Percentiles rank a stretch among this genome's conserved stretches.
These are phyloP conservation scores for Yponomeuta cagnagella DNA, from an alignment of 2,888 invertebrate species.

Conservation along the genomic window DNA sequence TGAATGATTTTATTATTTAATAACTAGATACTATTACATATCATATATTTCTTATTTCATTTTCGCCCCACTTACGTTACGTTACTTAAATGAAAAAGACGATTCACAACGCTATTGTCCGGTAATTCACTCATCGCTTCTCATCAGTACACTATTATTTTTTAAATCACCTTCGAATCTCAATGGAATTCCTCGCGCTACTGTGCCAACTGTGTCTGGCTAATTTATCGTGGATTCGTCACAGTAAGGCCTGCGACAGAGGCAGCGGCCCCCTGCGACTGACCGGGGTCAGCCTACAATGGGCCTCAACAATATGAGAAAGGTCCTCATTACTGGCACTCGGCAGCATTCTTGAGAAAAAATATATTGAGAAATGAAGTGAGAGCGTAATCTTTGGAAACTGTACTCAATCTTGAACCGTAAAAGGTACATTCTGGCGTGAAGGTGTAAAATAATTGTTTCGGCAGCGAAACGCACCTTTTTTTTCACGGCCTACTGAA, in stretches of 20 bases:
- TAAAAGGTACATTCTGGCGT: background rate
- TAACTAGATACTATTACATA: too few species aligned
- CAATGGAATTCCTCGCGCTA: constrained; percentile 26
- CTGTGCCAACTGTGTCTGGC: background rate
- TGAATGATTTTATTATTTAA: too few species aligned
- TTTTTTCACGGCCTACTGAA: constrained; percentile 30
- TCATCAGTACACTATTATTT: constrained; percentile 14
- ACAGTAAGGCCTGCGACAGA: constrained; percentile 38
- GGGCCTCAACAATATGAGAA: constrained; percentile 43
- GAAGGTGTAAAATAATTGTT: constrained; percentile 11
- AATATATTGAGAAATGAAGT: constrained; percentile 9
- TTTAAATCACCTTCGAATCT: constrained; percentile 21
- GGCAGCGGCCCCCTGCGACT: constrained; percentile 44
- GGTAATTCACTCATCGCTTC: background rate
- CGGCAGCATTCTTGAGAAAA: constrained; percentile 4
- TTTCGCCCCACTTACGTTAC: background rate
- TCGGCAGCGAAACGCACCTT: constrained; percentile 19
- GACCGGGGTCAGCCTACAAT: constrained; percentile 45
- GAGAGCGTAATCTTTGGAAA: background rate
- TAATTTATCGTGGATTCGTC: constrained; percentile 22
- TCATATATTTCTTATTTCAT: too few species aligned
- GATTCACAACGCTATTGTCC: background rate
- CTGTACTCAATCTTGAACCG: background rate
- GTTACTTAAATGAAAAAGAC: background rate
- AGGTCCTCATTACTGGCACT: constrained; percentile 45